phyloP scores from a whole-genome alignment of 2,888 invertebrate species.

The Smittia aterrima region DNA sequence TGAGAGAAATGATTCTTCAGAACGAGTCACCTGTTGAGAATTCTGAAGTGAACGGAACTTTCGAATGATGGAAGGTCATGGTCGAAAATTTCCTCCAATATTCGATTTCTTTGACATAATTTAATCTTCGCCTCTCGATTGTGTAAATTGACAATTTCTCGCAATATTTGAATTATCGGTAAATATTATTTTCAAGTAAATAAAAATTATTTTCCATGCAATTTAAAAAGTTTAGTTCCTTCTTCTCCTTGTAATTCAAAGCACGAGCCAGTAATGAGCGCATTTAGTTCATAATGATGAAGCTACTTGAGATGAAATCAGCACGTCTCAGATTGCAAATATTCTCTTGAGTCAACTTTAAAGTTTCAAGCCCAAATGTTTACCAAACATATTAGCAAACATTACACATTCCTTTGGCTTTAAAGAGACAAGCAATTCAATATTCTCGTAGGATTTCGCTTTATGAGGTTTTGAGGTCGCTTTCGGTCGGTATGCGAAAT shows the following conservation, averaged over 20 bases:
- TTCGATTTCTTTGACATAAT: too few species aligned
- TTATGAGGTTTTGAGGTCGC: conserved; percentile 29
- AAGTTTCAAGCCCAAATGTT: neutral
- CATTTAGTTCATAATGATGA: too few species aligned
- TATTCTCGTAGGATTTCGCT: conserved; percentile 17
- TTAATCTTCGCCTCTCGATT: too few species aligned
- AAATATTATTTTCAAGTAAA: too few species aligned
- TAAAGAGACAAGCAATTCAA: neutral
- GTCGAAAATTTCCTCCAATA: neutral
- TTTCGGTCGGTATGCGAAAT: conserved; percentile 14
- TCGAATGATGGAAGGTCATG: conserved; percentile 8
- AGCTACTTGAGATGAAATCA: neutral
- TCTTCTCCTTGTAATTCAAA: neutral
- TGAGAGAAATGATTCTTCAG: neutral
- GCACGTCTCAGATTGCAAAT: conserved; percentile 1
- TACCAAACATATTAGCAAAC: conserved; percentile 30
- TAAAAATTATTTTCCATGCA: too few species aligned
- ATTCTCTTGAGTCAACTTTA: neutral
- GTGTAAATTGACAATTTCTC: too few species aligned
- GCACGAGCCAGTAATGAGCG: too few species aligned
- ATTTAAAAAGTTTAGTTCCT: neutral
- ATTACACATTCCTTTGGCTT: conserved; percentile 3
- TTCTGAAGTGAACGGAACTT: neutral
- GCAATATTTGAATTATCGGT: neutral
- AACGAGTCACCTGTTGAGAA: neutral